Conservation (phyloP, 2,113 vertebrate species). For the Chlamydotis undulata region DNA sequence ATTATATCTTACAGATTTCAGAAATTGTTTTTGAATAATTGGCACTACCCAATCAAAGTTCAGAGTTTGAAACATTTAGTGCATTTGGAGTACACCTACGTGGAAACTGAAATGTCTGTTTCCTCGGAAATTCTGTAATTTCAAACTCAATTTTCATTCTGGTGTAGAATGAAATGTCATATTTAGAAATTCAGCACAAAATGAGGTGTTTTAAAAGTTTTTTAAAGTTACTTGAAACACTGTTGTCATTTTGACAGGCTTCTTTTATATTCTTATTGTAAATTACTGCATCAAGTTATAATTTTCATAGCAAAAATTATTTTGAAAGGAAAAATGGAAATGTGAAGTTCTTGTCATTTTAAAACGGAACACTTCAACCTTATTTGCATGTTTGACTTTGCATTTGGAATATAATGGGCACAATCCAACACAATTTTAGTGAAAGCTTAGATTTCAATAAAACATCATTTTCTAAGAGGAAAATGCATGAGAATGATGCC, state of each 20-base stretch:
- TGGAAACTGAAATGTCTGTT: background rate
- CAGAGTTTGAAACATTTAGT: background rate
- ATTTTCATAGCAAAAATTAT: slow-evolving; percentile 1
- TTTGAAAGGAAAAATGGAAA: slow-evolving; percentile 38
- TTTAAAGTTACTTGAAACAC: background rate
- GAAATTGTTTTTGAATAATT: background rate
- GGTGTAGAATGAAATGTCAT: background rate
- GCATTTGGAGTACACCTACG: background rate
- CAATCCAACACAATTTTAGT: background rate
- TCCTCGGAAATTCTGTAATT: slow-evolving; percentile 27
- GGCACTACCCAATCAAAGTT: background rate
- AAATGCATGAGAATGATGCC: background rate
- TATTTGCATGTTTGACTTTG: slow-evolving; percentile 24
- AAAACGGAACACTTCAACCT: slow-evolving; percentile 3
- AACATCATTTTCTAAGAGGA: background rate
- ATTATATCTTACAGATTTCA: background rate
- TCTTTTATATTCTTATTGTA: background rate
- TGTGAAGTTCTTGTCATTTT: background rate
- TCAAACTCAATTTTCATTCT: background rate
- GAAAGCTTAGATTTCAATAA: background rate
- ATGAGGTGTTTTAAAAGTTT: background rate
- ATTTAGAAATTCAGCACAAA: background rate
- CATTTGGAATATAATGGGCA: background rate
- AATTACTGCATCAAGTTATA: background rate
- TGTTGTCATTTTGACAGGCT: slow-evolving; percentile 46